Percentiles rank a stretch among this genome's conserved stretches.
Conservation (phyloP, 2,888 invertebrate genomes). For the Acrobasis repandana region DNA sequence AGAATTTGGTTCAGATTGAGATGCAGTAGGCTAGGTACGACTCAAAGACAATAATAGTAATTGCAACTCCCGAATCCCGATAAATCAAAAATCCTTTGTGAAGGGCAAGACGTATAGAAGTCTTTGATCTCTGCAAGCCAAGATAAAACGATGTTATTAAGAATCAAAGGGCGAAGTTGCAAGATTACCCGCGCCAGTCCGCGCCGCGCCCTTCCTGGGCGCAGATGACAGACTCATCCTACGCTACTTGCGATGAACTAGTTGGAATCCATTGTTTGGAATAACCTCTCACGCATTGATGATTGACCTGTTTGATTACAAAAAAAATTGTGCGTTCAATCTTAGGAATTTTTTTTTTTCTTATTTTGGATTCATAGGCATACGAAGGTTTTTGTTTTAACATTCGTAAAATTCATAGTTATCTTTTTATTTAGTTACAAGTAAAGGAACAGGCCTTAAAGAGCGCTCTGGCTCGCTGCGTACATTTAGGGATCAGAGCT, state of each 20-base stretch:
- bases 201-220: constrained; percentile 35
- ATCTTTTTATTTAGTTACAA: too few relatives aligned
- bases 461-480: too few relatives aligned
- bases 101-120: constrained; percentile 22
- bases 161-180: constrained; percentile 37
- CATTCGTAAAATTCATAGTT: too few relatives aligned
- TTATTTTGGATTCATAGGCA: too few relatives aligned
- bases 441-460: too few relatives aligned
- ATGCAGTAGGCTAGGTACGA: too few relatives aligned
- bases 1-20: too few relatives aligned
- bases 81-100: constrained; percentile 10
- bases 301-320: too few relatives aligned
- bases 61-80: background rate
- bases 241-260: constrained; percentile 33
- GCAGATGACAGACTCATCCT: constrained; percentile 34
- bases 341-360: too few relatives aligned
- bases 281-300: background rate
- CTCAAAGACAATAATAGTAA: constrained; percentile 6
- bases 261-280: constrained; percentile 20
- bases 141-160: constrained; percentile 36
- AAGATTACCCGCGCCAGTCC: constrained; percentile 33
- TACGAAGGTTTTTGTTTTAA: too few relatives aligned
- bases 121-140: constrained; percentile 35
- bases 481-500: too few relatives aligned
- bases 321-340: too few relatives aligned